These are phyloP conservation scores for Romanogobio albipinnatus DNA, from an alignment of 2,113 vertebrate genomes.

Conservation along the genomic window DNA sequence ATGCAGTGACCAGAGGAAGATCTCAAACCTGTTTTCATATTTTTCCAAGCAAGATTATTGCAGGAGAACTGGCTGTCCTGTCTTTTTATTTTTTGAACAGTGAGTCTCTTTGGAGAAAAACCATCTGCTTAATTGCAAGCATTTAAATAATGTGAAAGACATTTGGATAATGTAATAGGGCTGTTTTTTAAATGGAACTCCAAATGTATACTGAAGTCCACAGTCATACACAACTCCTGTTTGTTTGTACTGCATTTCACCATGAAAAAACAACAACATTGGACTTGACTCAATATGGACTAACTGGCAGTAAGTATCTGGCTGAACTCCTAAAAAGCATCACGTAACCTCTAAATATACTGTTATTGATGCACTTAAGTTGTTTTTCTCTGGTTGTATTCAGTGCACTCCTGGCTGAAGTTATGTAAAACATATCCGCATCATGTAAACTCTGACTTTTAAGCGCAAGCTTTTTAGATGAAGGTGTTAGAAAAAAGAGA, in stretches of 20 bases:
- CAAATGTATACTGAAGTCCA: neutral
- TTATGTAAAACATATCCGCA: constrained; percentile 41
- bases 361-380: constrained; percentile 50
- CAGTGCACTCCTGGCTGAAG: constrained; percentile 22
- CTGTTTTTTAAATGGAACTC: neutral
- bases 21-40: neutral
- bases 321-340: constrained; percentile 45
- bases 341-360: constrained; percentile 26
- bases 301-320: constrained; percentile 55
- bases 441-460: constrained; percentile 37
- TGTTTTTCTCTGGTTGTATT: constrained; percentile 45
- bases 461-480: constrained; percentile 27
- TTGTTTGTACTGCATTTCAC: constrained; percentile 10
- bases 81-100: neutral
- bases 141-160: neutral
- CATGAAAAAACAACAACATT: neutral
- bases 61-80: neutral
- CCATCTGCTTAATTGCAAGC: neutral
- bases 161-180: constrained; percentile 12
- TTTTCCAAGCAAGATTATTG: neutral
- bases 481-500: neutral
- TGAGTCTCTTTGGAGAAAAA: neutral
- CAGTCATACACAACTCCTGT: neutral
- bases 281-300: constrained; percentile 34
- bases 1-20: neutral